A percentile compares a stretch with the other conserved stretches of the same genome.
These are phyloP conservation scores for Melangyna quadrimaculata DNA, from an alignment of 2,888 invertebrate genomes.

Conservation along the genomic window DNA sequence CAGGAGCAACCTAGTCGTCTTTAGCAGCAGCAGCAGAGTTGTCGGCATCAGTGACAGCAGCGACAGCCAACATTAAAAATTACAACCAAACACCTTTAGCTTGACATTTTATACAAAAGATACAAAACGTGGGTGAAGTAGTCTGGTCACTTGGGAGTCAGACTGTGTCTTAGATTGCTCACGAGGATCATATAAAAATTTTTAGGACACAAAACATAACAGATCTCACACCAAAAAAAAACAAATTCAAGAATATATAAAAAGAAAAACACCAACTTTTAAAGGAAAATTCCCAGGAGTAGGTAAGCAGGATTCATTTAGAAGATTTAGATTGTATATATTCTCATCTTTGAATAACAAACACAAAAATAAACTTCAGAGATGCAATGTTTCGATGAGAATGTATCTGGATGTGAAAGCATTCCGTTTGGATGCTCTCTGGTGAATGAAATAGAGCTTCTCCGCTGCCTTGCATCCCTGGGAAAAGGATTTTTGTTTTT, in stretches of 20 bases:
- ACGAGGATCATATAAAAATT: constrained; percentile 51
- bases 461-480: constrained; percentile 28
- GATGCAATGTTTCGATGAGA: constrained; percentile 30
- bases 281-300: constrained; percentile 50
- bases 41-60: constrained; percentile 41
- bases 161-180: constrained; percentile 58
- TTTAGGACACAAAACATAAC: background rate
- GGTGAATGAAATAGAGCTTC: constrained; percentile 30
- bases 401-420: constrained; percentile 34
- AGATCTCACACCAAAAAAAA: background rate
- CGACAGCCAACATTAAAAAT: constrained; percentile 64
- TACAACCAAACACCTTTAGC: constrained; percentile 48
- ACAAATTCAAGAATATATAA: background rate
- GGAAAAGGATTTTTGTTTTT: constrained; percentile 31
- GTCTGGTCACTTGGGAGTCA: constrained; percentile 70
- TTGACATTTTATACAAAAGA: constrained; percentile 16
- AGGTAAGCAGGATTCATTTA: constrained; percentile 66
- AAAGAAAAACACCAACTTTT: too few relatives aligned
- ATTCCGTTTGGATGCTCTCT: constrained; percentile 41
- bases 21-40: background rate
- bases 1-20: constrained; percentile 8
- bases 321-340: constrained; percentile 53
- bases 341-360: constrained; percentile 41
- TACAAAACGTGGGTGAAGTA: constrained; percentile 51
- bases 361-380: background rate